These are phyloP conservation scores for Odontomyia ornata DNA, from an alignment of 2,888 invertebrate species.

Conservation along the genomic window DNA sequence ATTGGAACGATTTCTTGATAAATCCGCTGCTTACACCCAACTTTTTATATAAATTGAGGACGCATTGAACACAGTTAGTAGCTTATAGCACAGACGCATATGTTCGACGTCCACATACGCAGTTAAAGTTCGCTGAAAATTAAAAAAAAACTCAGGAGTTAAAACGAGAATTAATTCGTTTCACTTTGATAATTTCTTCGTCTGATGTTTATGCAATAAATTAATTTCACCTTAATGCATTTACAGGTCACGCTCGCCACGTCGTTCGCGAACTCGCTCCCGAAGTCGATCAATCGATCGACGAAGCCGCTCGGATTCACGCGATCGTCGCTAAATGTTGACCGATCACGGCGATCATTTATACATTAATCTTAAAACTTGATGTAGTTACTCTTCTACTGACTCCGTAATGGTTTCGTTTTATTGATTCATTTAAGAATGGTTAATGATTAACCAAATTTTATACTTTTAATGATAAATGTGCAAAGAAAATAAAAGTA, in stretches of 20 bases:
- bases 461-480: not conserved
- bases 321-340: slow-evolving; percentile 66
- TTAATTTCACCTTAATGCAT: slow-evolving; percentile 22
- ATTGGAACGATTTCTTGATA: not conserved
- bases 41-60: not conserved
- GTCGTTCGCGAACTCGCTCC: slow-evolving; percentile 63
- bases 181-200: not conserved
- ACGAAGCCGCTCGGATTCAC: slow-evolving; percentile 68
- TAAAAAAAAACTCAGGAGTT: not conserved
- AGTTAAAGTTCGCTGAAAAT: not conserved
- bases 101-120: slow-evolving; percentile 23
- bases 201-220: not conserved
- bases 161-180: too few species aligned
- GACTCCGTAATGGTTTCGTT: not conserved
- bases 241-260: slow-evolving; percentile 63
- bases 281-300: slow-evolving; percentile 68
- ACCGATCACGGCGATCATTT: slow-evolving; percentile 20
- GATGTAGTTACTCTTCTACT: too few species aligned
- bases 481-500: not conserved
- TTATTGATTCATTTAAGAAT: not conserved
- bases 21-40: not conserved
- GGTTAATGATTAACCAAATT: not conserved
- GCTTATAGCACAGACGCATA: slow-evolving; percentile 9
- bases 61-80: not conserved
- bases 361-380: not conserved